Percentiles rank a stretch among this genome's conserved stretches.
Evolutionary conservation across 2,113 vertebrate species (phyloP).

Genomic region (Phasianus colchicus): DNA sequence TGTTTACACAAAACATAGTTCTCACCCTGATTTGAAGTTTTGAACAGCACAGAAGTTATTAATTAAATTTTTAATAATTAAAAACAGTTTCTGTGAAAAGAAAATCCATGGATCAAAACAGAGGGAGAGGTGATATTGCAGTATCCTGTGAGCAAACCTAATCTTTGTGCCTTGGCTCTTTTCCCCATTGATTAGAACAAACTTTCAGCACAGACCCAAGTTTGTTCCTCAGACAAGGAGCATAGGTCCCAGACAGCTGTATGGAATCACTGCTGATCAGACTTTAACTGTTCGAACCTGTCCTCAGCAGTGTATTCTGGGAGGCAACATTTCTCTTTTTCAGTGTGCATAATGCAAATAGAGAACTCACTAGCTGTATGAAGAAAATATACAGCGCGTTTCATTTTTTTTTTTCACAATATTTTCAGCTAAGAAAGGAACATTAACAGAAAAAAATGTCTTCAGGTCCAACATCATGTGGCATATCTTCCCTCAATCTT

Average conservation of each 20-base stretch:
- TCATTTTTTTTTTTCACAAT: neutral
- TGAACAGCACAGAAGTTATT: neutral
- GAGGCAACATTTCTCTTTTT: neutral
- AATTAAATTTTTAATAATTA: constrained; percentile 28
- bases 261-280: neutral
- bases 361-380: neutral
- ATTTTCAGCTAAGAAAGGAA: neutral
- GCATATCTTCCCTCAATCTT: neutral
- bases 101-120: constrained; percentile 1
- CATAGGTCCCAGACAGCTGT: neutral
- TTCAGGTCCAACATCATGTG: fast-evolving
- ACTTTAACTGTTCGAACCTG: neutral
- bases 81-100: neutral
- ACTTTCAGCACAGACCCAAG: neutral
- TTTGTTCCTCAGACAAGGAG: neutral
- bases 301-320: neutral
- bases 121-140: neutral
- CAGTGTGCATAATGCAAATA: neutral
- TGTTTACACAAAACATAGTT: neutral
- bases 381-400: neutral
- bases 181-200: neutral
- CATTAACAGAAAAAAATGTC: neutral
- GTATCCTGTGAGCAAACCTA: neutral
- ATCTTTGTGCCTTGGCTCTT: neutral
- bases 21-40: neutral